phyloP scores from a whole-genome alignment of 2,888 invertebrate genomes.

The Drosophila siamana region DNA sequence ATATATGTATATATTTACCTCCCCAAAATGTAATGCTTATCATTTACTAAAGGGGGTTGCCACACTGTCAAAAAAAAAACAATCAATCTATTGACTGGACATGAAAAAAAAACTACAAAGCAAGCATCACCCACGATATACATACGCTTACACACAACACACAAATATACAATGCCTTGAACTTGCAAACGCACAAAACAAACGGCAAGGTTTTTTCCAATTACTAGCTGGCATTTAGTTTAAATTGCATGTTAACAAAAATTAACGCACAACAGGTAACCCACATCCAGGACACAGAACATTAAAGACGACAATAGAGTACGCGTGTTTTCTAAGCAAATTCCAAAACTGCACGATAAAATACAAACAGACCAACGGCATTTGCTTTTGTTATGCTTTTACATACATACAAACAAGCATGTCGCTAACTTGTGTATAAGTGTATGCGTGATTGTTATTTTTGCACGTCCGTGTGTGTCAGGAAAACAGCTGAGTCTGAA shows the following conservation, averaged over 20 bases:
- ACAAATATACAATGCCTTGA: constrained; percentile 39
- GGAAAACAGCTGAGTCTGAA: constrained; percentile 57
- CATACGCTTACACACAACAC: constrained; percentile 6
- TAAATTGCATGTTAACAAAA: neutral
- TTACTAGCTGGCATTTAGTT: neutral
- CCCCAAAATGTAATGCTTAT: constrained; percentile 11
- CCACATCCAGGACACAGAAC: neutral
- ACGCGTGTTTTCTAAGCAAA: neutral
- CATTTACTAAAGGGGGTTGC: constrained; percentile 9
- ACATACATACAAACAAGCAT: constrained; percentile 2
- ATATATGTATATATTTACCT: neutral
- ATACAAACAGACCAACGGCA: constrained; percentile 24
- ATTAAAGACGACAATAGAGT: neutral
- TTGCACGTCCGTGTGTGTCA: constrained; percentile 20
- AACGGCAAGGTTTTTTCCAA: constrained; percentile 49
- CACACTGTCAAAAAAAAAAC: neutral
- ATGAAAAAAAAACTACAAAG: neutral
- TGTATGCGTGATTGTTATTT: constrained; percentile 5
- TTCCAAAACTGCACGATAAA: constrained; percentile 16
- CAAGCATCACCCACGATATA: constrained; percentile 27
- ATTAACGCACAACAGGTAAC: constrained; percentile 53
- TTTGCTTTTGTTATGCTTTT: constrained; percentile 68
- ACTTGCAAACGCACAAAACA: constrained; percentile 44
- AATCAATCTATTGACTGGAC: neutral
- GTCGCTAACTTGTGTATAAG: constrained; percentile 6